Base-by-base conservation (phyloP, 2,797 vertebrate genomes). In the Galago senegalensis region DNA sequence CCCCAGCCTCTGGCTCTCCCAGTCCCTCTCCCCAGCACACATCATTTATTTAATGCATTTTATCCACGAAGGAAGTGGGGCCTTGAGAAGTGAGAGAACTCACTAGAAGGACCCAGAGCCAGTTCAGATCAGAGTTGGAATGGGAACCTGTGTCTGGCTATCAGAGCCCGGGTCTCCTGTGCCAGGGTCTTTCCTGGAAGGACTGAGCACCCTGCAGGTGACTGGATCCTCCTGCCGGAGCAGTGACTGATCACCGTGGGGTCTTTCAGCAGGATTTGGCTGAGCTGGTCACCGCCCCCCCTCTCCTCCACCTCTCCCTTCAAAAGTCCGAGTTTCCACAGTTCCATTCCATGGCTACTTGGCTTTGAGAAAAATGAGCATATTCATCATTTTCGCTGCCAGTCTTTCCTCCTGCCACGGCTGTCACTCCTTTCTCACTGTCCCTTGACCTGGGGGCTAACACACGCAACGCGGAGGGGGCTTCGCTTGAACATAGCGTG, bases 401-500 rank as follows among this genome's bases (percentile, higher is more conserved):
- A 5, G 17, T 20, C 73, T 56, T 23, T 46, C 53, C 11, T 6
- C 31, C 31, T 70, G 21, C 81, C 65, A 16, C 5, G 40, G 23
- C 43, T 8, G 0, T 37, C 16, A 4, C n/a, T n/a, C 67, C 49
- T 60, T 76, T 34, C 58, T 37, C 40, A 2, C 7, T 76, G 40
- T 7, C 17, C 11, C 1, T 3, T 1, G 37, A 69, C 40, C 81
- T 40, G 46, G n/a, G 53, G 37, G 76, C 0, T 29, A 53, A 94
- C 93, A 95, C 37, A 27, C 65, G 43, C 0, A 3, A 70, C 37
- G 8, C 70, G 49, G 93, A 93, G 56, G 90, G 90, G 53, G 60
- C 94, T 79, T 90, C n/a, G 0, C 91, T 87, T 98, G 89, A 70
- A 69, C 65, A 79, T 83, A 95, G 87, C 0, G 5, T 70, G 20